Evolutionary conservation across 92 coral and sea anemone genomes (phyloP).

Genomic region (Ricordea florida): DNA sequence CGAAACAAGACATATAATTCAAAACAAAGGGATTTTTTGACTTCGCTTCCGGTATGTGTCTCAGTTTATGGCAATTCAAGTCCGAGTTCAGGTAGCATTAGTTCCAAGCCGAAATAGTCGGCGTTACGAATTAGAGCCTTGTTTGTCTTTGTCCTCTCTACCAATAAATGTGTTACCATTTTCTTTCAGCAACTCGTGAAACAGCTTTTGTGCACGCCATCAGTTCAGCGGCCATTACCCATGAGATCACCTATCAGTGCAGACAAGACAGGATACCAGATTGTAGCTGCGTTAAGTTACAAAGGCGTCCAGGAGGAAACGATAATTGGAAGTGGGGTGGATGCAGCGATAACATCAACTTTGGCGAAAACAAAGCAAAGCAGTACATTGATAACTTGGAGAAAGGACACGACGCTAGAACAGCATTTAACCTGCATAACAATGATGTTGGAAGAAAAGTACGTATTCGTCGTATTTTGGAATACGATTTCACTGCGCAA

Average conservation of each 20-base stretch:
- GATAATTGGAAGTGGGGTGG: slow-evolving; percentile 58
- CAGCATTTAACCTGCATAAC: slow-evolving; percentile 71
- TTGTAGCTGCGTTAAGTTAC: slow-evolving; percentile 45
- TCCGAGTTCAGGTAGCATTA: no score
- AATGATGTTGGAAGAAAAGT: slow-evolving; percentile 92
- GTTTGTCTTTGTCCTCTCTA: no score
- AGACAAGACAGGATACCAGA: slow-evolving; percentile 60
- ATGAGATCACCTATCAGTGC: slow-evolving; percentile 65
- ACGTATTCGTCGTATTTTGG: no score
- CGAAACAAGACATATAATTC: no score
- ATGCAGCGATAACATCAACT: slow-evolving; percentile 78
- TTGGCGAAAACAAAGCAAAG: slow-evolving; percentile 71
- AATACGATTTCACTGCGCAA: no score
- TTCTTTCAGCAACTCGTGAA: slow-evolving; percentile 62
- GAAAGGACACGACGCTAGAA: slow-evolving; percentile 49
- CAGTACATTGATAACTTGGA: slow-evolving; percentile 79
- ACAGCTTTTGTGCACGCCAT: slow-evolving; percentile 77
- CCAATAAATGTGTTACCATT: no score
- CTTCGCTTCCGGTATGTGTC: no score
- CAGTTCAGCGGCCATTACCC: slow-evolving; percentile 73
- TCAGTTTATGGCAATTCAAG: no score
- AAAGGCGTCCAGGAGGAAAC: background rate
- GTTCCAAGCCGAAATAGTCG: no score
- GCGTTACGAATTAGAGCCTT: no score
- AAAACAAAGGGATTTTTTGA: no score